A percentile compares a stretch with the other conserved stretches of the same genome.
Conservation (phyloP, 2,113 vertebrate species). For the Thinocorus orbignyianus region DNA sequence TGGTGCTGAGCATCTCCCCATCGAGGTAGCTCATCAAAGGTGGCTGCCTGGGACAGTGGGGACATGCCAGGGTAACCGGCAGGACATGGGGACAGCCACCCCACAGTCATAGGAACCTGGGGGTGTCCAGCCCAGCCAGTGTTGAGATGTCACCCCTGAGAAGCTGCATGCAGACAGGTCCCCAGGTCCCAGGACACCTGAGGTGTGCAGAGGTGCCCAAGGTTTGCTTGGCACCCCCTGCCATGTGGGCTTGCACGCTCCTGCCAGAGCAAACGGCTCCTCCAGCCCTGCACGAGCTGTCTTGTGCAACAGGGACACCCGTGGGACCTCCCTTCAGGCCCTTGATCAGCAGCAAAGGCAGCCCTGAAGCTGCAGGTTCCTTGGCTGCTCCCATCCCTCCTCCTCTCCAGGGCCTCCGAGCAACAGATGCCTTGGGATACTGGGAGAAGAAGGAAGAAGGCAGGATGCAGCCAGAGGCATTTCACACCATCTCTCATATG, state of each 20-base stretch:
- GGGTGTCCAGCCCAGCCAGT: background rate
- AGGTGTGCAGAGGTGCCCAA: background rate
- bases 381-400: background rate
- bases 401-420: background rate
- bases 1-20: rapidly evolving
- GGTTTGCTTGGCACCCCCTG: background rate
- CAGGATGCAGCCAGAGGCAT: background rate
- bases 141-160: background rate
- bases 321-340: rapidly evolving
- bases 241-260: rapidly evolving
- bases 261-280: background rate
- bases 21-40: rapidly evolving
- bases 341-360: rapidly evolving
- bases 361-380: background rate
- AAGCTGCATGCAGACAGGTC: rapidly evolving
- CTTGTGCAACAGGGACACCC: background rate
- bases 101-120: rapidly evolving
- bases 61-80: background rate
- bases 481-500: background rate
- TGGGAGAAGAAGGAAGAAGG: background rate
- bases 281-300: background rate
- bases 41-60: background rate
- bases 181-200: background rate
- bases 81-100: background rate
- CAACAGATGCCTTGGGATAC: background rate